Evolutionary conservation across 2,888 invertebrate species (phyloP).

Genomic region (Mystacides longicornis): DNA sequence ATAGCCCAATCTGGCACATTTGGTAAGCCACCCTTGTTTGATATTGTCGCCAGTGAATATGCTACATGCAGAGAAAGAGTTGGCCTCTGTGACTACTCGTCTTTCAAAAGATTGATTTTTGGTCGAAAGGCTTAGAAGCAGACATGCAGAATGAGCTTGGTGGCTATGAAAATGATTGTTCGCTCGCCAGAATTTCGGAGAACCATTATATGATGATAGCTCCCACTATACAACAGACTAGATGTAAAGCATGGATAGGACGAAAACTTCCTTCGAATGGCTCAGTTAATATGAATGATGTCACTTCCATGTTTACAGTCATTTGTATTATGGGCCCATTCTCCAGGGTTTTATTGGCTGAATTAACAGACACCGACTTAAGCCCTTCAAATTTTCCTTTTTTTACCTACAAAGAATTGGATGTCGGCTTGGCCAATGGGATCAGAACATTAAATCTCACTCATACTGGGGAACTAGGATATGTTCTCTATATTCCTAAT

Average conservation of each 20-base stretch:
- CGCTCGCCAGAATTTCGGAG: conserved; percentile 77
- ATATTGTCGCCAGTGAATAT: conserved; percentile 80
- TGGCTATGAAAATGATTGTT: conserved; percentile 98
- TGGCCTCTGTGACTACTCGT: conserved; percentile 93
- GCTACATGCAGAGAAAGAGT: conserved; percentile 88
- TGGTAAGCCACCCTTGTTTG: conserved; percentile 91
- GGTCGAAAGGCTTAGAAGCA: conserved; percentile 84
- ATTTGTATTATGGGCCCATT: conserved; percentile 93
- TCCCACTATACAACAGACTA: conserved; percentile 93
- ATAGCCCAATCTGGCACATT: conserved; percentile 78
- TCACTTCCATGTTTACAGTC: conserved; percentile 95
- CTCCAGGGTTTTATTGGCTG: conserved; percentile 78
- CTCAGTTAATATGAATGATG: conserved; percentile 78
- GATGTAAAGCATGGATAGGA: conserved; percentile 85
- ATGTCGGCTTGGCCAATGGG: conserved; percentile 90
- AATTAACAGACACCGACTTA: conserved; percentile 86
- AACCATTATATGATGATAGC: conserved; percentile 97
- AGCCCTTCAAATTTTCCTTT: conserved; percentile 84
- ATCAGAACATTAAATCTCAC: conserved; percentile 92
- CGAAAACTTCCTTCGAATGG: conserved; percentile 72
- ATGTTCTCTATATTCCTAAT: conserved; percentile 98
- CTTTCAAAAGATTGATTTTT: conserved; percentile 92
- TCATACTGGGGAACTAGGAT: conserved; percentile 95
- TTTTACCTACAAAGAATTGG: conserved; percentile 82
- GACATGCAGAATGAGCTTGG: conserved; percentile 95